Evolutionary conservation across 2,888 invertebrate genomes (phyloP).

Genomic region (Lepas anatifera): DNA sequence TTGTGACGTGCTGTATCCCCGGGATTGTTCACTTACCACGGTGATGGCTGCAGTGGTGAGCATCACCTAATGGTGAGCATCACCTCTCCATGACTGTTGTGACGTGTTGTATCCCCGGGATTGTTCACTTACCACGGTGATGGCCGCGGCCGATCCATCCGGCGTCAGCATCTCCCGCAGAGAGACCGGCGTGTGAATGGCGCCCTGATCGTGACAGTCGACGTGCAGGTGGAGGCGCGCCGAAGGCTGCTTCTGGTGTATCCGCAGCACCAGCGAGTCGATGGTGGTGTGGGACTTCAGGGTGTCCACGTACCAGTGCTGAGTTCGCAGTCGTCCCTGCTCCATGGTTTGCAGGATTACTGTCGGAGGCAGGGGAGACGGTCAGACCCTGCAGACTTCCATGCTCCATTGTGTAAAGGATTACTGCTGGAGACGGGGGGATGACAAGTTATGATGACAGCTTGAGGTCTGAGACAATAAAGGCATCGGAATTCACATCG

Average conservation of each 20-base stretch:
- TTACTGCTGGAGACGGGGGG: too few relatives aligned
- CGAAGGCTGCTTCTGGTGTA: conserved; percentile 44
- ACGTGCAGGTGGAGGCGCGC: conserved; percentile 49
- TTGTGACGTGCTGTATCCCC: too few relatives aligned
- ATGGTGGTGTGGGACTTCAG: conserved; percentile 43
- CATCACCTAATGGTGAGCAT: too few relatives aligned
- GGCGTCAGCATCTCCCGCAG: conserved; percentile 43
- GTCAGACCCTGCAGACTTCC: too few relatives aligned
- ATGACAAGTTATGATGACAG: too few relatives aligned
- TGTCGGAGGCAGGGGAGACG: too few relatives aligned
- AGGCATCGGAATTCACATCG: too few relatives aligned
- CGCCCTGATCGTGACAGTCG: conserved; percentile 51
- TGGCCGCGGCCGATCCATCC: background rate
- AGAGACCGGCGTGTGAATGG: conserved; percentile 45
- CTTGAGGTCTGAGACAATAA: too few relatives aligned
- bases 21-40: conserved; percentile 39
- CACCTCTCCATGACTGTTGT: too few relatives aligned
- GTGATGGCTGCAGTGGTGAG: background rate
- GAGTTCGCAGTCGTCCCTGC: conserved; percentile 44
- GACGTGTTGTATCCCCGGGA: too few relatives aligned
- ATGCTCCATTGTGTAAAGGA: too few relatives aligned
- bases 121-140: conserved; percentile 39
- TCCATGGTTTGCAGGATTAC: conserved; percentile 30
- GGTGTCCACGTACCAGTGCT: conserved; percentile 48
- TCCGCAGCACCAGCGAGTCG: conserved; percentile 43